phyloP scores from a whole-genome alignment of 2,888 invertebrate species.

The Drosophila austrosaltans region DNA sequence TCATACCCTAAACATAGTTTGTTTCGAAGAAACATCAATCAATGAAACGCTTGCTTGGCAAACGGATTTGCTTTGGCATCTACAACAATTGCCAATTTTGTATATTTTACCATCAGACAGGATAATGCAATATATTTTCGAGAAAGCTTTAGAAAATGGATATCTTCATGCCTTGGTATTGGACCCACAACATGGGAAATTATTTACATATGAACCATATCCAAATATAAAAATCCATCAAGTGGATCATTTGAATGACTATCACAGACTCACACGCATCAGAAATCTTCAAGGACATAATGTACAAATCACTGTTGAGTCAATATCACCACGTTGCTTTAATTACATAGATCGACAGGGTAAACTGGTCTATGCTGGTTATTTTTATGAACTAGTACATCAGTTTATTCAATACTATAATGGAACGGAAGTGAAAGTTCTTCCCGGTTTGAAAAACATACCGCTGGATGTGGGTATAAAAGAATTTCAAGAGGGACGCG shows the following conservation, averaged over 20 bases:
- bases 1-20: conserved; percentile 49
- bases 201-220: conserved; percentile 64
- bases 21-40: conserved; percentile 31
- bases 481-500: conserved; percentile 37
- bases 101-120: conserved; percentile 11
- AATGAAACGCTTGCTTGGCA: neutral
- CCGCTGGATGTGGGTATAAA: conserved; percentile 22
- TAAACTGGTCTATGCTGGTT: conserved; percentile 53
- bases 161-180: conserved; percentile 56
- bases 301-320: conserved; percentile 44
- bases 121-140: conserved; percentile 27
- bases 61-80: conserved; percentile 23
- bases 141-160: conserved; percentile 55
- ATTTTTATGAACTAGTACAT: conserved; percentile 55
- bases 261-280: conserved; percentile 41
- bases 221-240: conserved; percentile 40
- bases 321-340: conserved; percentile 53
- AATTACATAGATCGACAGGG: conserved; percentile 50
- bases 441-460: neutral
- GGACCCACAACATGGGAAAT: conserved; percentile 13
- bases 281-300: conserved; percentile 55
- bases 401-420: conserved; percentile 66
- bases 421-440: conserved; percentile 41
- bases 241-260: conserved; percentile 36
- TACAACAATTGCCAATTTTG: conserved; percentile 46